A percentile compares a stretch with the other conserved stretches of the same genome.
phyloP scores from a whole-genome alignment of 2,797 vertebrate species.

The Parotocinclus haroldoi region DNA sequence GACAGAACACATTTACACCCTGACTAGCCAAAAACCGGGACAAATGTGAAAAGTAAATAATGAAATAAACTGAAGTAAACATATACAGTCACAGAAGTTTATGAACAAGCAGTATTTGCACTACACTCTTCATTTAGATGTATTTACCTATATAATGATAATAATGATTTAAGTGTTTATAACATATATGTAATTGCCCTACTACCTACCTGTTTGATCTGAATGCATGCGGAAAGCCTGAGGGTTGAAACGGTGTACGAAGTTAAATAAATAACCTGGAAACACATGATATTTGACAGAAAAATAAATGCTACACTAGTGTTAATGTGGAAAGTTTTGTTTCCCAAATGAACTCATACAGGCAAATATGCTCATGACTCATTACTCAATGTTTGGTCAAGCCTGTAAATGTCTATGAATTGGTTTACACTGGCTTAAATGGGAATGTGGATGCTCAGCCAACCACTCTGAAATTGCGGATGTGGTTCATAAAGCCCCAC shows the following conservation, averaged over 20 bases:
- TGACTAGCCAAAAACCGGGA: too few relatives aligned
- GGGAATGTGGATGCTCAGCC: conserved; percentile 67
- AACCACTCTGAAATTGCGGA: conserved; percentile 48
- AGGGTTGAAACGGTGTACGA: conserved; percentile 8
- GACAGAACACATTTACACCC: too few relatives aligned
- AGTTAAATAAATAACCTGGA: conserved; percentile 37
- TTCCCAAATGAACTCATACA: conserved; percentile 46
- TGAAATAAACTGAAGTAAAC: too few relatives aligned
- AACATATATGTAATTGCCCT: too few relatives aligned
- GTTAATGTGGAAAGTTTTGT: conserved; percentile 50
- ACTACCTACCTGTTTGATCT: background rate
- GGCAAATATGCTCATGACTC: conserved; percentile 52
- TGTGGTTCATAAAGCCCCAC: conserved; percentile 73
- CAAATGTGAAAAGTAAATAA: too few relatives aligned
- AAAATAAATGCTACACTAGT: conserved; percentile 36
- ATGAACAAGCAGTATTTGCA: too few relatives aligned
- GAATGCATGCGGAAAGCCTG: conserved; percentile 15
- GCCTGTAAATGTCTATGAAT: conserved; percentile 60
- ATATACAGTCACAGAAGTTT: too few relatives aligned
- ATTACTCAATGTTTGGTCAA: conserved; percentile 71
- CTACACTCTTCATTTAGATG: too few relatives aligned
- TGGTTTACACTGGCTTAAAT: conserved; percentile 56
- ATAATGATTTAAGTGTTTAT: too few relatives aligned
- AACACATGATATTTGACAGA: conserved; percentile 38
- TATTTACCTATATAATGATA: too few relatives aligned